Percentiles rank a stretch among this genome's conserved stretches.
phyloP scores from a whole-genome alignment of 2,888 invertebrate genomes.

The Hetaerina titia region DNA sequence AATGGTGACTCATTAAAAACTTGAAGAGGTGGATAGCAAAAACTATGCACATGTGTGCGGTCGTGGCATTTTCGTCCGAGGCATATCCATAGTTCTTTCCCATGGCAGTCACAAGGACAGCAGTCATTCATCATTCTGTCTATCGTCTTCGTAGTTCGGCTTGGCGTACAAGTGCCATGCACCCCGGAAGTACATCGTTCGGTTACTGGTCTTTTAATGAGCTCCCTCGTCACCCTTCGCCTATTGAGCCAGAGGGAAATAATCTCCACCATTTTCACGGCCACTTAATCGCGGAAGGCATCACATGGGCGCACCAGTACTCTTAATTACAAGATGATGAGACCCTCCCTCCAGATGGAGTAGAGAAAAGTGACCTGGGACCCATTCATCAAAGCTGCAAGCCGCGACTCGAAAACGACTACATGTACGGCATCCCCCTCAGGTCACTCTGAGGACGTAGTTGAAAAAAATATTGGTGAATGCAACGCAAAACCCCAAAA shows the following conservation, averaged over 20 bases:
- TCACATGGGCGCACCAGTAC: neutral
- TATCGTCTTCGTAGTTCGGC: neutral
- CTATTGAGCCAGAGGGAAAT: neutral
- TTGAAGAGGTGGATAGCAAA: no score
- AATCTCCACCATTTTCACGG: slow-evolving; percentile 45
- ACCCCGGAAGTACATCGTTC: slow-evolving; percentile 37
- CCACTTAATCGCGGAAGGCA: slow-evolving; percentile 36
- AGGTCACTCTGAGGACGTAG: neutral
- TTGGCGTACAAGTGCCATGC: neutral
- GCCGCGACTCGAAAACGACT: no score
- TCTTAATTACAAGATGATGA: neutral
- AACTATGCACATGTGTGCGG: no score
- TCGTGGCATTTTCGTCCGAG: no score
- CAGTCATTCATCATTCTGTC: neutral
- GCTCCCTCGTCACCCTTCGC: neutral
- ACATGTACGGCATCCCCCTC: neutral
- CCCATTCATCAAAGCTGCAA: neutral
- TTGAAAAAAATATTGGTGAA: neutral
- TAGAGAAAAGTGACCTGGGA: neutral
- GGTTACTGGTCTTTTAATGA: slow-evolving; percentile 28
- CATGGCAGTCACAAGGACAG: no score
- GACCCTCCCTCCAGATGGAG: neutral
- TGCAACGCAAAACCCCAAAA: no score
- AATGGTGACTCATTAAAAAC: no score
- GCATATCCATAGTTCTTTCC: no score